phyloP scores from a whole-genome alignment of 2,888 invertebrate genomes.

The Aleiodes alternator region DNA sequence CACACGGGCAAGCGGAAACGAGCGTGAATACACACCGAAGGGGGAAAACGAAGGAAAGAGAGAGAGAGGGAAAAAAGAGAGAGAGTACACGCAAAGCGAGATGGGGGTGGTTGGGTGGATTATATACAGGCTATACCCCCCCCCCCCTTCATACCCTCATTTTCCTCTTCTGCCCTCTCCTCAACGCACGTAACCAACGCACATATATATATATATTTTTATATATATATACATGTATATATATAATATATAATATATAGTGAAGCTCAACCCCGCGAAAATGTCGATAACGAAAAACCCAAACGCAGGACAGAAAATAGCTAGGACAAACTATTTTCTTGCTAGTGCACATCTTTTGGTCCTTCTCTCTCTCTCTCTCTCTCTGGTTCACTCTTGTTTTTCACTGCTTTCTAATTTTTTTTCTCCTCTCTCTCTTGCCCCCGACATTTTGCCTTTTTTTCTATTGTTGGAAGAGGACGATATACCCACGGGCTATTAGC shows the following conservation, averaged over 20 bases:
- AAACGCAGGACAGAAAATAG: constrained; percentile 42
- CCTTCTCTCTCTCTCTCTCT: constrained; percentile 25
- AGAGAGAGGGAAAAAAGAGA: constrained; percentile 44
- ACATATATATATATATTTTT: constrained; percentile 50
- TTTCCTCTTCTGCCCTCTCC: constrained; percentile 15
- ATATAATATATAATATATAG: constrained; percentile 14
- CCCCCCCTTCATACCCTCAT: not conserved
- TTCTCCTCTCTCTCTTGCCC: not conserved
- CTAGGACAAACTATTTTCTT: constrained; percentile 23
- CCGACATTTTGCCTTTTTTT: constrained; percentile 15
- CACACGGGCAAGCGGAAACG: constrained; percentile 48
- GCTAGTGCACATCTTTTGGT: constrained; percentile 3
- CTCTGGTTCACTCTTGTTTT: constrained; percentile 11
- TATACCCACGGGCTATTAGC: constrained; percentile 34
- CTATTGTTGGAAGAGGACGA: constrained; percentile 20
- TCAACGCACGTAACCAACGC: constrained; percentile 56
- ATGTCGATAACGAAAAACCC: constrained; percentile 76
- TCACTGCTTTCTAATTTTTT: constrained; percentile 28
- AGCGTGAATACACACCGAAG: constrained; percentile 49
- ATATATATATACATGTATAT: not conserved
- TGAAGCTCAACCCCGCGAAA: constrained; percentile 61
- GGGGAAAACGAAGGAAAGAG: constrained; percentile 29
- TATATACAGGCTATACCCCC: constrained; percentile 11
- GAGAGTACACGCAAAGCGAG: constrained; percentile 26
- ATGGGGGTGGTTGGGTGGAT: constrained; percentile 31